Conservation (phyloP, 2,113 vertebrate species). For the Megaceryle torquata region DNA sequence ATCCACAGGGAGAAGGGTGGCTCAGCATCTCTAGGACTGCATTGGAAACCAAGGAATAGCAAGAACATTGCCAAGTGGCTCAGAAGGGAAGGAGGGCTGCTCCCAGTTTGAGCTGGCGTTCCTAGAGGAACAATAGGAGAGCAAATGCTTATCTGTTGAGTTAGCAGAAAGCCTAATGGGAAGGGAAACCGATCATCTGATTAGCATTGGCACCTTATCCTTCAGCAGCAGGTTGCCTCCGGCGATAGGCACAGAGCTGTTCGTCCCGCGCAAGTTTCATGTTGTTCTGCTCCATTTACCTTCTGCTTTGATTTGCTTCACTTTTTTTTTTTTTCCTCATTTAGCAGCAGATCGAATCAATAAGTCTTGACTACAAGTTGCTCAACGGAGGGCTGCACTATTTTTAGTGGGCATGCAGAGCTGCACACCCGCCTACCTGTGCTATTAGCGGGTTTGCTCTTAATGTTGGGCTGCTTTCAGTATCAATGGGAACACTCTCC, state of each 20-base stretch:
- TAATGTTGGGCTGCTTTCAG: neutral
- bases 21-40: neutral
- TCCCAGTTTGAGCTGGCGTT: neutral
- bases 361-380: conserved; percentile 13
- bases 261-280: neutral
- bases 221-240: conserved; percentile 42
- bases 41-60: accelerated
- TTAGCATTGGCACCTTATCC: conserved; percentile 21
- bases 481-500: neutral
- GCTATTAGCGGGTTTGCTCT: neutral
- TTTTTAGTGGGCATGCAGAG: neutral
- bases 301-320: conserved; percentile 44
- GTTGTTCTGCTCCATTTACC: conserved; percentile 28
- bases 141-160: neutral
- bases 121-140: neutral
- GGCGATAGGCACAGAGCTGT: neutral
- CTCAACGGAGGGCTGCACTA: neutral
- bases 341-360: conserved; percentile 25
- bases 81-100: neutral
- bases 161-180: conserved; percentile 11
- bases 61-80: neutral
- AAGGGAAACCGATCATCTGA: conserved; percentile 8
- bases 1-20: accelerated
- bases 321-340: conserved; percentile 24
- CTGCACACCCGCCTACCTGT: neutral